Base-by-base conservation (phyloP, 2,797 vertebrate genomes). In the Periophthalmus magnuspinnatus region DNA sequence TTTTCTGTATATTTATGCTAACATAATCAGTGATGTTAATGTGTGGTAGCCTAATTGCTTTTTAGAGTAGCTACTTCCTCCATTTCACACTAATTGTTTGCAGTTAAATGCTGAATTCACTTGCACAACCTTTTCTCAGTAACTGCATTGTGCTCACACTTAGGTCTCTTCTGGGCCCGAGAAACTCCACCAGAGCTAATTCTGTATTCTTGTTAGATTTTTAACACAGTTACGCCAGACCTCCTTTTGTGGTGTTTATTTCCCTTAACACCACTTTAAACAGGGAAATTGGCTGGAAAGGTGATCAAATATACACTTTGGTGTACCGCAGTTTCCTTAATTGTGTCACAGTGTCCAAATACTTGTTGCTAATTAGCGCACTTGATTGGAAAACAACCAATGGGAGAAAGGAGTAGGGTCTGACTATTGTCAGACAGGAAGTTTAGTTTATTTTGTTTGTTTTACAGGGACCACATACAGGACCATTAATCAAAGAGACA, bases 361-460 rank as follows among this genome's bases (percentile, higher is more conserved):
- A 65, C 65, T 70, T 70, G 65, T 66, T 16, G 68, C 60, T 64
- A 80, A 86, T 83, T 74, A 79, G 68, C 66, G 65, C 47, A 57
- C 21, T 55, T 73, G 68, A 86, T 76, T 78, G 78, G 81, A 82
- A 72, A 1, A 56, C 3, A 69, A 84, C 75, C 70, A 65, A 64
- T 24, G 28, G 80, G 67, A 79, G 16, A 60, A 68, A 71, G 2
- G 22, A 41, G 71, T n/a, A 24, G 28, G n/a, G 77, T 70, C 64
- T 69, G 70, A 75, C 58, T 70, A 47, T 70, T 45, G 65, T 75
- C 66, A 65, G 68, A 81, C 34, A 54, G 79, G 41, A 28, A 28
- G 28, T 28, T 28, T 28, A 28, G 28, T 28, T 28, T 28, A 28
- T 28, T 1, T 28, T 1, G 28, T 28, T 28, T 28, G 28, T 28